phyloP scores from a whole-genome alignment of 2,113 vertebrate species.

The Pongo pygmaeus region DNA sequence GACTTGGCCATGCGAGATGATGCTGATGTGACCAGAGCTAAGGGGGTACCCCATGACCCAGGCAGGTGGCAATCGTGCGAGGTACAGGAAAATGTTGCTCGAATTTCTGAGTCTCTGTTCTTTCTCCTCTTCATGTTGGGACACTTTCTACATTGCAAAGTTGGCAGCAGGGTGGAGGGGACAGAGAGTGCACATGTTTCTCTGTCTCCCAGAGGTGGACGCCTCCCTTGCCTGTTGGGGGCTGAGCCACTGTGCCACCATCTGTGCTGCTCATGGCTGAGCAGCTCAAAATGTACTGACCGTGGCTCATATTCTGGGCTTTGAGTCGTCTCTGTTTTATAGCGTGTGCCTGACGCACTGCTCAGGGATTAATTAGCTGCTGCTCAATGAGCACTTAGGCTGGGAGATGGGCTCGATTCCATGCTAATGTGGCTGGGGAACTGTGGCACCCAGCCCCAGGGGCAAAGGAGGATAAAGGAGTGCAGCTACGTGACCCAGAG shows the following conservation, averaged over 20 bases:
- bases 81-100: too few relatives aligned
- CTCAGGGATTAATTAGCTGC: not conserved
- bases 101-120: not conserved
- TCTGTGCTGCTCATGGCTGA: too few relatives aligned
- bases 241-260: rapidly evolving
- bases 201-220: too few relatives aligned
- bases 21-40: not conserved
- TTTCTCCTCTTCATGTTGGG: not conserved
- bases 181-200: rapidly evolving
- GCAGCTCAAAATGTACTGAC: too few relatives aligned
- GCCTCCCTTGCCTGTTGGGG: not conserved
- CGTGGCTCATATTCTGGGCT: rapidly evolving
- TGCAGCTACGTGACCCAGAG: not conserved
- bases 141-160: not conserved
- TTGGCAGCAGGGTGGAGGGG: not conserved
- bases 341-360: rapidly evolving
- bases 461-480: not conserved
- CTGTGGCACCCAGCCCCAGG: not conserved
- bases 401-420: rapidly evolving
- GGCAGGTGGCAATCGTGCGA: not conserved
- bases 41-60: rapidly evolving
- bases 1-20: not conserved
- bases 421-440: not conserved
- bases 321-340: not conserved
- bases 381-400: not conserved